A percentile compares a stretch with the other conserved stretches of the same genome.
These are phyloP conservation scores for Diabrotica balteata DNA, from an alignment of 2,888 invertebrate species.

Conservation along the genomic window DNA sequence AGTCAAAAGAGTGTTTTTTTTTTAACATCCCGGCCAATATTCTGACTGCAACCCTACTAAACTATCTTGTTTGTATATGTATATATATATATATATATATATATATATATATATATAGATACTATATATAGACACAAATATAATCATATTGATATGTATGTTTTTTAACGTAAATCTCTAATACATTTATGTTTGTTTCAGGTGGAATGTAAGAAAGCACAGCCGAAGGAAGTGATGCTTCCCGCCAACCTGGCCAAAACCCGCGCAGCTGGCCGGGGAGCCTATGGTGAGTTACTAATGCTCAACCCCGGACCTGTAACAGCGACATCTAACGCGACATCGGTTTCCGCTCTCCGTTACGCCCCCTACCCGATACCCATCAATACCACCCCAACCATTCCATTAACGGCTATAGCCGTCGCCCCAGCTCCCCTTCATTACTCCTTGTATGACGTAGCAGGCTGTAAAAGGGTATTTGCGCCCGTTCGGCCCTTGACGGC, in stretches of 20 bases:
- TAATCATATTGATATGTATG: too few species aligned
- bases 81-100: too few species aligned
- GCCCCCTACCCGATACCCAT: conserved; percentile 64
- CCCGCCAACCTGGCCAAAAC: conserved; percentile 96
- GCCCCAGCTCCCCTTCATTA: conserved; percentile 58
- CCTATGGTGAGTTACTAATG: conserved; percentile 97
- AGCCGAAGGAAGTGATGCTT: conserved; percentile 99
- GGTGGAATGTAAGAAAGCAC: conserved; percentile 99
- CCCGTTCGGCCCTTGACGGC: conserved; percentile 59
- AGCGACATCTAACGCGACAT: conserved; percentile 51
- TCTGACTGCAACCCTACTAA: too few species aligned
- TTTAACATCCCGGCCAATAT: too few species aligned
- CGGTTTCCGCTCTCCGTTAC: conserved; percentile 67
- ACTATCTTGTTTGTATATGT: too few species aligned
- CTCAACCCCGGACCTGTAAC: conserved; percentile 69
- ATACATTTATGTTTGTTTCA: conserved; percentile 60
- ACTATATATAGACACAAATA: too few species aligned
- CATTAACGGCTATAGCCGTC: conserved; percentile 56
- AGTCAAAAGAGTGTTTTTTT: too few species aligned
- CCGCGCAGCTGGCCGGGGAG: conserved; percentile 92
- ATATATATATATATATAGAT: too few species aligned
- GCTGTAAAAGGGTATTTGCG: conserved; percentile 67
- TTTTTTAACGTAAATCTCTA: too few species aligned
- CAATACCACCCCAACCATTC: conserved; percentile 47
- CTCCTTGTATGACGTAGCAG: conserved; percentile 63